Evolutionary conservation across 2,888 invertebrate genomes (phyloP).

Genomic region (Notodonta dromedarius): DNA sequence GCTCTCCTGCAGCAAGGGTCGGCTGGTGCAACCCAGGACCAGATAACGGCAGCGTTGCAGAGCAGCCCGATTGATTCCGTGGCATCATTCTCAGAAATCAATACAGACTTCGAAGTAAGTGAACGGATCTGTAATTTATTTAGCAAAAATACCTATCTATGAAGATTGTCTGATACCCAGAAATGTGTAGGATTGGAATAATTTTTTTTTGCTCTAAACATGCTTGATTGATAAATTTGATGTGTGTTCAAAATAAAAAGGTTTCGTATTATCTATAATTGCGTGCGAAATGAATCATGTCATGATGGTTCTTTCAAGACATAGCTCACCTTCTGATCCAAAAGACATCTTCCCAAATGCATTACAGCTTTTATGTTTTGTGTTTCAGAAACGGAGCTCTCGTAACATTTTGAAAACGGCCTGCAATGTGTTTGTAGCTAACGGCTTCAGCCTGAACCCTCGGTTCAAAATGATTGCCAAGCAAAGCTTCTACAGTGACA

Average conservation of each 20-base stretch:
- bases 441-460: constrained; percentile 56
- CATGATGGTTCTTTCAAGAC: too few relatives aligned
- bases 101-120: constrained; percentile 55
- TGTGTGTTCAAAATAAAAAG: too few relatives aligned
- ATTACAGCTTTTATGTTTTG: too few relatives aligned
- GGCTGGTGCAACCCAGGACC: constrained; percentile 53
- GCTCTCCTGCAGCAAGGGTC: constrained; percentile 79
- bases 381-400: constrained; percentile 57
- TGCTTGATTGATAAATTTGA: too few relatives aligned
- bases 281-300: too few relatives aligned
- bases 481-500: constrained; percentile 81
- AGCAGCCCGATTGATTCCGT: constrained; percentile 53
- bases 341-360: too few relatives aligned
- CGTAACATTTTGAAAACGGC: constrained; percentile 65
- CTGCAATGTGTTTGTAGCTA: constrained; percentile 66
- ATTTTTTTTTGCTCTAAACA: too few relatives aligned
- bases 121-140: background rate
- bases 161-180: too few relatives aligned
- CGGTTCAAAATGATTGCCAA: constrained; percentile 61
- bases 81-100: constrained; percentile 47
- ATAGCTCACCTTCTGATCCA: too few relatives aligned
- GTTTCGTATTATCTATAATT: too few relatives aligned
- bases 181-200: too few relatives aligned
- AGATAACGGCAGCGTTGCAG: constrained; percentile 61
- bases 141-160: too few relatives aligned